Base-by-base conservation (phyloP, 2,797 vertebrate genomes). In the Tolypeutes matacus region DNA sequence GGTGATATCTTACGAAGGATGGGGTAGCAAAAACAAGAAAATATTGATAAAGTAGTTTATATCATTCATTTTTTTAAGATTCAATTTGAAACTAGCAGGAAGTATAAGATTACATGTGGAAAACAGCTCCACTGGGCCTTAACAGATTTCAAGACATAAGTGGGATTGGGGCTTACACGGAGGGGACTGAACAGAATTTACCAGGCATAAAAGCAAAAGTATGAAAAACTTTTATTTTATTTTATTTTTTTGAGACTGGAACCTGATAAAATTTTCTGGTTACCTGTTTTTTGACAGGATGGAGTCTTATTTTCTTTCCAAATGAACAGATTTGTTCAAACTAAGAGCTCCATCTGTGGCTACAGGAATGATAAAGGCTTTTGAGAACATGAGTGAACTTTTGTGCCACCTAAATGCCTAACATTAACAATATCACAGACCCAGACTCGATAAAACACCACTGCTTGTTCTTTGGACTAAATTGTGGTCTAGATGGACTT, bases 291-390 rank as follows among this genome's bases (percentile, higher is more conserved):
- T 94, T 77, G 20, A 53, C 1, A 58, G 11, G 60, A 12, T 69
- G 12, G 80, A 82, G 60, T 92, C 27, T 85, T 62, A 87, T 89
- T n/a, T 89, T 93, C 70, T 62, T 81, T 91, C 65, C 70, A 72
- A 93, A 93, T 4, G 53, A 65, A 64, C 31, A 51, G 67, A 56
- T 62, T 58, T 64, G 6, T 75, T 95, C 39, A 84, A 86, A 25
- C 76, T 29, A 77, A 88, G 78, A 77, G 49, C 21, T 70, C 21
- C n/a, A 58, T 20, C 85, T 60, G 65, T 69, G 77, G 58, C 39
- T n/a, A 91, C 0, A 78, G 56, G 53, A 89, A 94, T 58, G 46
- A 89, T 62, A 62, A 62, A 51, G 46, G 25, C n/a, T 77, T 92
- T 92, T 62, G 62, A 82, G 36, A 77, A 91, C 81, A 86, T n/a